These are phyloP conservation scores for Amphipoea lucens DNA, from an alignment of 2,888 invertebrate genomes.

Conservation along the genomic window DNA sequence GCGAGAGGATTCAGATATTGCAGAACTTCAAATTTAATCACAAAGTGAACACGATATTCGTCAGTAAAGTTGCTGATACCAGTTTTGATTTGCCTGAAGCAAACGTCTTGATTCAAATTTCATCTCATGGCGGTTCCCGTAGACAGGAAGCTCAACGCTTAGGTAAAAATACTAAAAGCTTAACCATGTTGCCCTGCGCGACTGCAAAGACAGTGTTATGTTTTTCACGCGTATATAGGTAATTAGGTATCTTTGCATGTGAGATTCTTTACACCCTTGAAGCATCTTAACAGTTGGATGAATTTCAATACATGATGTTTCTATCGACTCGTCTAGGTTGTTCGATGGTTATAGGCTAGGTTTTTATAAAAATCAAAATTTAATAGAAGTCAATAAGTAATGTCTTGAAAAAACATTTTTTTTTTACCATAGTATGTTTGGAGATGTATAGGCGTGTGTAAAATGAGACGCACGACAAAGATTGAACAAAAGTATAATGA, in stretches of 20 bases:
- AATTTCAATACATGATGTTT: neutral
- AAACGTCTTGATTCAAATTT: slow-evolving; percentile 99
- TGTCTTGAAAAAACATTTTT: neutral
- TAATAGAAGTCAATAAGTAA: neutral
- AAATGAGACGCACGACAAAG: too few species aligned
- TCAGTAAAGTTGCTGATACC: slow-evolving; percentile 99
- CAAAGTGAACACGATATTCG: slow-evolving; percentile 99
- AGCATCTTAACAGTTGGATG: neutral
- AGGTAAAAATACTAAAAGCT: slow-evolving; percentile 83
- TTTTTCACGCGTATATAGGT: neutral
- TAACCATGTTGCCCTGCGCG: neutral
- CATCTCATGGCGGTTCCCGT: slow-evolving; percentile 99
- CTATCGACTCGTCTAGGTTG: neutral
- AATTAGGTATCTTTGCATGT: neutral
- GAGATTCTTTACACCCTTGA: neutral
- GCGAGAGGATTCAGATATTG: slow-evolving; percentile 98
- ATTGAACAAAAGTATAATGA: too few species aligned
- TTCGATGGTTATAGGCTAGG: neutral
- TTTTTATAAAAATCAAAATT: neutral
- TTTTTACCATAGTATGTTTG: too few species aligned
- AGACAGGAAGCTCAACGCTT: slow-evolving; percentile 99
- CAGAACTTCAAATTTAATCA: slow-evolving; percentile 99
- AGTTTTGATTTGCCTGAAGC: slow-evolving; percentile 99
- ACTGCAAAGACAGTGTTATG: neutral
- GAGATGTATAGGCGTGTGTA: too few species aligned